These are phyloP conservation scores for Parotocinclus haroldoi DNA, from an alignment of 2,797 vertebrate species.

Conservation along the genomic window DNA sequence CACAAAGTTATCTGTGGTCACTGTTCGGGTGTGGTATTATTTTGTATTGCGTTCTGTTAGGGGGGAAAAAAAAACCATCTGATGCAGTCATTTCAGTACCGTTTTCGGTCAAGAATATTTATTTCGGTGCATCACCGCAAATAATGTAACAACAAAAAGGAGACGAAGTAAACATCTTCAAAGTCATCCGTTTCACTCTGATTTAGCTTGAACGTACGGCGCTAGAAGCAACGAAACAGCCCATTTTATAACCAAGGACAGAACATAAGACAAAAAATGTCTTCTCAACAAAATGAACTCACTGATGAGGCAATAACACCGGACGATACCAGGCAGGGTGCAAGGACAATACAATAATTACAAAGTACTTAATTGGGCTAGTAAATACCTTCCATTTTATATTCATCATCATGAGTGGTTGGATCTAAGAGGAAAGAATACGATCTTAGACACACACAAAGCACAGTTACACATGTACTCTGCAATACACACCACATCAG, in stretches of 20 bases:
- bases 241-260: constrained; percentile 40
- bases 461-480: background rate
- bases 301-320: constrained; percentile 23
- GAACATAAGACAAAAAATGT: constrained; percentile 19
- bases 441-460: constrained; percentile 57
- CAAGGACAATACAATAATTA: constrained; percentile 42
- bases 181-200: no score
- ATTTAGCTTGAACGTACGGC: no score
- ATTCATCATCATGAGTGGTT: constrained; percentile 73
- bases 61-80: no score
- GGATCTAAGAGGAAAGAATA: constrained; percentile 74
- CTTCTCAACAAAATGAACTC: no score
- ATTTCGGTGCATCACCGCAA: background rate
- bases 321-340: constrained; percentile 37
- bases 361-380: constrained; percentile 49
- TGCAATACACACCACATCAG: background rate
- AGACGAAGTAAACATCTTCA: no score
- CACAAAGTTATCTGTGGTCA: no score
- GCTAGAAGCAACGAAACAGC: constrained; percentile 23
- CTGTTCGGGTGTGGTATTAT: no score
- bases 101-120: background rate
- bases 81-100: no score
- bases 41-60: no score
- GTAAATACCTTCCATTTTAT: constrained; percentile 79
- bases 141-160: no score